These are phyloP conservation scores for Lampropteryx suffumata DNA, from an alignment of 2,888 invertebrate genomes.

Conservation along the genomic window DNA sequence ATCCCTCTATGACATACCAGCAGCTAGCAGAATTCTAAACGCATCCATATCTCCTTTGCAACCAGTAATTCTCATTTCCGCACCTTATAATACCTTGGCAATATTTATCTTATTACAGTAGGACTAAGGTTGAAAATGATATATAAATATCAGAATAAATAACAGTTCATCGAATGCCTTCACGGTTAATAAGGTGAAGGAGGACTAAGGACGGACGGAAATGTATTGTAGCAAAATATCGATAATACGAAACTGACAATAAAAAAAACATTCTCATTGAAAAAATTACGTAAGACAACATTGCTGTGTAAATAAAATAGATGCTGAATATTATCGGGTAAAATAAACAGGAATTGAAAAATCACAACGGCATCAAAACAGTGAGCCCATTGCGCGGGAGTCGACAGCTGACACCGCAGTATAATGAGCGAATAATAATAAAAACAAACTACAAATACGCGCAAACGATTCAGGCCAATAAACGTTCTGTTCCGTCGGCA, in stretches of 20 bases:
- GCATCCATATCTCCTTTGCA: conserved; percentile 26
- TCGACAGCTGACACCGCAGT: conserved; percentile 56
- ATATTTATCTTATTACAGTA: conserved; percentile 10
- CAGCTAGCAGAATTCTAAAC: conserved; percentile 6
- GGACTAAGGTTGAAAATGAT: conserved; percentile 12
- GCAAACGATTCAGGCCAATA: conserved; percentile 29
- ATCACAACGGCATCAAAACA: conserved; percentile 23
- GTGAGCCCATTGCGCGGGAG: conserved; percentile 42
- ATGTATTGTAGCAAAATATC: too few relatives aligned
- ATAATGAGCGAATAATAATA: conserved; percentile 56
- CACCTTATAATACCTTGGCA: background rate
- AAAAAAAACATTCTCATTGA: too few relatives aligned
- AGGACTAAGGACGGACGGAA: conserved; percentile 18
- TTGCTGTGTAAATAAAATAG: too few relatives aligned
- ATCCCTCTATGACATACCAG: conserved; percentile 13
- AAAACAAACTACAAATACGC: conserved; percentile 29
- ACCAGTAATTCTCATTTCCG: conserved; percentile 27
- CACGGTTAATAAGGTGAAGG: conserved; percentile 12
- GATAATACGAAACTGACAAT: too few relatives aligned
- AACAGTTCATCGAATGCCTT: conserved; percentile 25
- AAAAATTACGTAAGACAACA: too few relatives aligned
- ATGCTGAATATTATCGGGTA: background rate
- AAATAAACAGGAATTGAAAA: conserved; percentile 8
- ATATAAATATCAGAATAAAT: too few relatives aligned
- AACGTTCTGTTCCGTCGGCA: conserved; percentile 37